These are phyloP conservation scores for Luperina nickerlii DNA, from an alignment of 2,888 invertebrate genomes.

Conservation along the genomic window DNA sequence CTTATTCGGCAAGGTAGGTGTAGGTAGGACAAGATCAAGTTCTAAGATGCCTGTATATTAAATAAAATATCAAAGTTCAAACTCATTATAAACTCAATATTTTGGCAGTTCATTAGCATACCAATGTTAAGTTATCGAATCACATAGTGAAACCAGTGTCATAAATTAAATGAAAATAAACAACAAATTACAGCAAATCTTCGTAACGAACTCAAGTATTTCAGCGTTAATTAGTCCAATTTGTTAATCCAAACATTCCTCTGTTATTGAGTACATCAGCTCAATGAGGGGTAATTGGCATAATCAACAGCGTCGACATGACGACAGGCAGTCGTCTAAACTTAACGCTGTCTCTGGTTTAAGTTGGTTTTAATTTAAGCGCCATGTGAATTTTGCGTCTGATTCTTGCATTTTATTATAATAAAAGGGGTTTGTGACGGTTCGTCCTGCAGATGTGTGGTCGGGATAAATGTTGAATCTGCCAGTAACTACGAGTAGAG, in stretches of 20 bases:
- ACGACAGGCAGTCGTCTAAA: conserved; percentile 32
- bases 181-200: conserved; percentile 45
- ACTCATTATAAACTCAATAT: background rate
- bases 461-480: background rate
- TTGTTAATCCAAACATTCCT: conserved; percentile 64
- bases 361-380: conserved; percentile 23
- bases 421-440: background rate
- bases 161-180: conserved; percentile 45
- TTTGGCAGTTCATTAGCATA: background rate
- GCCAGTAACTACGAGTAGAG: background rate
- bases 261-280: conserved; percentile 66
- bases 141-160: background rate
- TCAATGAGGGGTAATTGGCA: conserved; percentile 72
- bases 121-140: background rate
- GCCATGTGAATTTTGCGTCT: background rate
- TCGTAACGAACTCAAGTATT: conserved; percentile 33
- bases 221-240: conserved; percentile 59
- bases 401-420: conserved; percentile 9
- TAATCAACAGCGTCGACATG: conserved; percentile 67
- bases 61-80: background rate
- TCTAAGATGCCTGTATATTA: background rate
- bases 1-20: background rate
- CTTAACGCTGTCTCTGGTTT: conserved; percentile 28
- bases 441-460: background rate
- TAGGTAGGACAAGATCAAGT: background rate